Base-by-base conservation (phyloP, 2,113 vertebrate species). In the Megaleporinus macrocephalus region DNA sequence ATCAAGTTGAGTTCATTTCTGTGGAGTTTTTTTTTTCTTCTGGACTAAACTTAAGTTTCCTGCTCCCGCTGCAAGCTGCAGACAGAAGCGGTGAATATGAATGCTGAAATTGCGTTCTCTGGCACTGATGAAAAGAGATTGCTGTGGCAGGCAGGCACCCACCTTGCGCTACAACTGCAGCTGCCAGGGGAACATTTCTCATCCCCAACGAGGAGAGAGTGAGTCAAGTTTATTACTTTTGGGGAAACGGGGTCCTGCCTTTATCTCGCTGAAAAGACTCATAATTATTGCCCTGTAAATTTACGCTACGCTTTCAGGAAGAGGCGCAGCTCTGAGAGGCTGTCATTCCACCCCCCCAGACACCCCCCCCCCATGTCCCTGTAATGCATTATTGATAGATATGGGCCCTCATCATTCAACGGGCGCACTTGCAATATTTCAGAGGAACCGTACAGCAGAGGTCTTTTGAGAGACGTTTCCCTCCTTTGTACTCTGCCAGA, bases 181-280 rank as follows among this genome's bases (percentile, higher is more conserved):
- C 73, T 80, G 68, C 78, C 78, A 73, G 49, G 77, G 68, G 73
- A 86, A 81, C 78, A 86, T 86, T 83, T 74, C 59, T 83, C 81
- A 86, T 81, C 68, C 69, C 71, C 68, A 83, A 81, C 78, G 41
- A 80, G 78, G 70, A 72, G 78, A 71, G 63, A 27, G 70, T 83
- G 74, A 78, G 73, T 74, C 78, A 81, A 71, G 81, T 83, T 86
- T 86, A 86, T 83, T 86, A 83, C 85, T 83, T 86, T 83, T 75
- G 57, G 81, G 78, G 81, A 83, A 86, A 83, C 61, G 57, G 57
- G 73, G 81, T 83, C 78, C 78, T 74, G 78, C 79, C 81, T 83
- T 86, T 78, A 83, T 68, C 81, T 80, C 16, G 49, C 62, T 69
- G 85, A 83, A 83, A 83, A 86, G 84, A 69, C 84, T 83, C 81